A percentile compares a stretch with the other conserved stretches of the same genome.
These are phyloP conservation scores for Epinotia brunnichana DNA, from an alignment of 2,888 invertebrate genomes.

Conservation along the genomic window DNA sequence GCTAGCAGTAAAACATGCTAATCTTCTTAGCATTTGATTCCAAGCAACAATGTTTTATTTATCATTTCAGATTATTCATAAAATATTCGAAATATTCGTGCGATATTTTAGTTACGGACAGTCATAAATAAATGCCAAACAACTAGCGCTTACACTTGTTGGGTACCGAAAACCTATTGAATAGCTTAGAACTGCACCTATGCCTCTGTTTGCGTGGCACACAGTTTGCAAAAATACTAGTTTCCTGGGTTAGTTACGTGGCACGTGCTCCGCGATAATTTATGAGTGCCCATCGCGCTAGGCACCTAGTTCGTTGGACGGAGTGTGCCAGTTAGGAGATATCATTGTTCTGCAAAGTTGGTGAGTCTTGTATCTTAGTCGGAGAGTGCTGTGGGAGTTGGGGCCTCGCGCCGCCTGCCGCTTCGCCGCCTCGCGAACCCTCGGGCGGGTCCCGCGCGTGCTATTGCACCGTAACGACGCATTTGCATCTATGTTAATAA, in stretches of 20 bases:
- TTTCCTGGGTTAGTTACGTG: constrained; percentile 27
- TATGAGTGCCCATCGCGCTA: constrained; percentile 37
- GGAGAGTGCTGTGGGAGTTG: constrained; percentile 50
- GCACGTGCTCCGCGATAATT: constrained; percentile 31
- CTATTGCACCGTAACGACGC: constrained; percentile 59
- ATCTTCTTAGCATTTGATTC: constrained; percentile 19
- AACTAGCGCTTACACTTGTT: not conserved
- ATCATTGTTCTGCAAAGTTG: constrained; percentile 55
- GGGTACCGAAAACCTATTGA: not conserved
- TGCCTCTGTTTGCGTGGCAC: constrained; percentile 12
- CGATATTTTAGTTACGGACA: not conserved
- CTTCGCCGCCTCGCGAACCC: constrained; percentile 49
- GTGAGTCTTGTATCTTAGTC: constrained; percentile 51
- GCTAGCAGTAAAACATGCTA: constrained; percentile 20
- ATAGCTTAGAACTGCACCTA: not conserved
- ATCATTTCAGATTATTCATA: not conserved
- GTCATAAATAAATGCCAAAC: not conserved
- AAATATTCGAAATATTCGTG: not conserved
- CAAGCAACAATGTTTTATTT: not conserved
- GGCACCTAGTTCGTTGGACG: constrained; percentile 34
- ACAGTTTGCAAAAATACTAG: constrained; percentile 34
- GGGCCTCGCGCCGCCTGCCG: constrained; percentile 40
- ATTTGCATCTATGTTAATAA: constrained; percentile 69
- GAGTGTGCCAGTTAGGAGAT: constrained; percentile 47
- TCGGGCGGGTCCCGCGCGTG: constrained; percentile 56